Base-by-base conservation (phyloP, 2,797 vertebrate species). In the Hydrocynus forskahlii region DNA sequence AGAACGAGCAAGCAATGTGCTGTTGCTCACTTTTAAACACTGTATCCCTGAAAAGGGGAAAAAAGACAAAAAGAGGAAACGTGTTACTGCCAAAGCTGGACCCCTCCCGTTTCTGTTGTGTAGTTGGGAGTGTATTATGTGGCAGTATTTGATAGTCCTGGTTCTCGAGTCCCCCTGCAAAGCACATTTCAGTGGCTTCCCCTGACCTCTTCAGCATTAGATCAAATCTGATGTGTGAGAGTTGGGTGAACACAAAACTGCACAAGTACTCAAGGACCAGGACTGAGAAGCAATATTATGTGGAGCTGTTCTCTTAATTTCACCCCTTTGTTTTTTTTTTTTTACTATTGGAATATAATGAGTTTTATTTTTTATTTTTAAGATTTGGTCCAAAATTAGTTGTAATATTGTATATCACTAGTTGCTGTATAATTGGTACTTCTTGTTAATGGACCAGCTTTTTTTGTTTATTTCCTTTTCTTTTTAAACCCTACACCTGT, bases 321-420 rank as follows among this genome's bases (percentile, higher is more conserved):
- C 5, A 52, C 87, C 7, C 38, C 50, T 55, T 73, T 38, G 29
- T 38, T 75, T n/a, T 76, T 19, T 12, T 35, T 8, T 4, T 12
- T 45, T 35, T 35, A 35, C 1, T 40, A 50, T 29, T 78, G 55
- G 14, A 75, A 60, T 74, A 78, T 60, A 79, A 70, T 40, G 9
- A 52, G 16, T 48, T 48, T 8, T 8, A 8, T 48, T 48, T 9
- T 48, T 48, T 48, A 16, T 52, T 52, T 52, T 52, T 13, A 8
- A 68, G 25, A 16, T 83, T 86, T 82, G 38, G 77, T 82, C 78
- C 70, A 76, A 83, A 84, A 72, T 12, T 14, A 21, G 16, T 55
- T n/a, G 25, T 57, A 0, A 7, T 63, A 48, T 67, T 77, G 67
- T 67, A 21, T 76, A 52, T 52, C 62, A 48, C 0, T 80, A 45